Percentiles rank a stretch among this genome's conserved stretches.
phyloP scores from a whole-genome alignment of 2,797 vertebrate genomes.

The Gymnocypris eckloni region DNA sequence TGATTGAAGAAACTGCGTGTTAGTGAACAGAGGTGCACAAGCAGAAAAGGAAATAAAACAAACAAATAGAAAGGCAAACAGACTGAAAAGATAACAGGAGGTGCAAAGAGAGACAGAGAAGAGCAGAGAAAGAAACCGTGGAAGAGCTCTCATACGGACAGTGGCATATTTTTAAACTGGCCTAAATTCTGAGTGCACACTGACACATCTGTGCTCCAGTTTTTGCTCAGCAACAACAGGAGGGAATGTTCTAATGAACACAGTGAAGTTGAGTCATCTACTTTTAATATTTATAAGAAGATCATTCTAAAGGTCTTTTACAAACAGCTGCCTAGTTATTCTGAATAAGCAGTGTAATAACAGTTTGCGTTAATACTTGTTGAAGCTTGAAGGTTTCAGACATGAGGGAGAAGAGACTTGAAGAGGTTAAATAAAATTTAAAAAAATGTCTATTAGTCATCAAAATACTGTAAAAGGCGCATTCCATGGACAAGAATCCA shows the following conservation, averaged over 20 bases:
- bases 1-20: constrained; percentile 68
- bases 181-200: constrained; percentile 77
- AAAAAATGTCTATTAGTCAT: neutral
- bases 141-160: constrained; percentile 68
- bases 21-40: neutral
- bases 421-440: neutral
- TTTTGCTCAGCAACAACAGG: constrained; percentile 56
- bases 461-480: no score
- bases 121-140: constrained; percentile 60
- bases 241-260: constrained; percentile 29
- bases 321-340: neutral
- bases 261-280: neutral
- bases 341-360: neutral
- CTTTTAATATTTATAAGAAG: neutral
- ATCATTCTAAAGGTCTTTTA: neutral
- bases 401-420: neutral
- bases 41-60: neutral
- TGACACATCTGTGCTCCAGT: constrained; percentile 74
- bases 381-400: neutral
- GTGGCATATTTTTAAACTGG: constrained; percentile 82
- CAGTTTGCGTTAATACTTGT: neutral
- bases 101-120: constrained; percentile 41
- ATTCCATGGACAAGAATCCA: no score
- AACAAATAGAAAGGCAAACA: neutral
- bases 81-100: neutral